Conservation (phyloP, 1,140 invertebrate species). For the Eciton burchellii region DNA sequence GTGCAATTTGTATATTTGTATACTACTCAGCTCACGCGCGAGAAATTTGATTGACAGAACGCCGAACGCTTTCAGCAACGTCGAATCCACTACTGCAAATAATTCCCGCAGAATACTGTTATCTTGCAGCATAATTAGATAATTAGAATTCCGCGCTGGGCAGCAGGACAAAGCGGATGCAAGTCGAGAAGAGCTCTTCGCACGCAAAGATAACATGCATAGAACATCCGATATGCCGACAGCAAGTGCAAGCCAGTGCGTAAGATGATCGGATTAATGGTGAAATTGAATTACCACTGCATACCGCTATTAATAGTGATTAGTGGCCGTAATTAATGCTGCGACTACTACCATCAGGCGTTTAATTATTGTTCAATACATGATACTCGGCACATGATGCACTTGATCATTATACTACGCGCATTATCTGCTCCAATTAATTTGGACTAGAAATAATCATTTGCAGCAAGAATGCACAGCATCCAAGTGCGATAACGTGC, state of each 20-base stretch:
- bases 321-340: constrained; percentile 14
- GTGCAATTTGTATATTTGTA: constrained; percentile 26
- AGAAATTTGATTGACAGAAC: constrained; percentile 21
- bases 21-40: constrained; percentile 17
- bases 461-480: background rate
- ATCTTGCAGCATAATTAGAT: background rate
- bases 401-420: background rate
- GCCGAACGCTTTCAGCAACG: constrained; percentile 6
- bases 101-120: background rate
- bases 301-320: constrained; percentile 19
- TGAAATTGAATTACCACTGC: constrained; percentile 4
- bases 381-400: background rate
- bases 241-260: constrained; percentile 4
- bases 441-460: constrained; percentile 20
- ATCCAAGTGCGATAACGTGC: too few species aligned
- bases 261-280: constrained; percentile 18
- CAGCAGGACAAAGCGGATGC: too few species aligned
- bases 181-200: constrained; percentile 12
- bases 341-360: background rate
- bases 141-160: too few species aligned
- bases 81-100: constrained; percentile 2
- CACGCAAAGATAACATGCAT: background rate
- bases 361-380: background rate
- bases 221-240: background rate
- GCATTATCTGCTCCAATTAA: constrained; percentile 8